Conservation (phyloP, 2,888 invertebrate species). For the Sipha maydis region DNA sequence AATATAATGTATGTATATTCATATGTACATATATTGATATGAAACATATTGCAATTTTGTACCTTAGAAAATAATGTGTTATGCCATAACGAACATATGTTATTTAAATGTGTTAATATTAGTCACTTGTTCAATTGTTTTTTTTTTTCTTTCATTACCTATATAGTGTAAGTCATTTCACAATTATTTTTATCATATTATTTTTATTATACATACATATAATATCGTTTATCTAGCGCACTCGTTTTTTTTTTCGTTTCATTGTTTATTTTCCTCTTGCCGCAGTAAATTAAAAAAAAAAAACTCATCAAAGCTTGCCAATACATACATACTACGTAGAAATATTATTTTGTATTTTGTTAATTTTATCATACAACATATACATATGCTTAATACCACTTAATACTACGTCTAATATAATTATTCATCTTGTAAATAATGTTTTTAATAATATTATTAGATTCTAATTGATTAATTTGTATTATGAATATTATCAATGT, state of each 20-base stretch:
- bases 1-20: slow-evolving; percentile 11
- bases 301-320: slow-evolving; percentile 49
- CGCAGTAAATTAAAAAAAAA: neutral
- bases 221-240: slow-evolving; percentile 26
- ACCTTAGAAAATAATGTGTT: slow-evolving; percentile 59
- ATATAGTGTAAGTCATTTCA: slow-evolving; percentile 48
- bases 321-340: slow-evolving; percentile 4
- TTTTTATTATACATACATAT: neutral
- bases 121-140: slow-evolving; percentile 56
- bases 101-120: slow-evolving; percentile 59
- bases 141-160: neutral
- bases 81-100: slow-evolving; percentile 59
- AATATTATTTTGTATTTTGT: slow-evolving; percentile 10
- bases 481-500: slow-evolving; percentile 46
- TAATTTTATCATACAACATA: neutral
- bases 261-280: slow-evolving; percentile 34
- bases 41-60: slow-evolving; percentile 38
- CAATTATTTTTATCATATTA: neutral
- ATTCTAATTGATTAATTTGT: slow-evolving; percentile 38
- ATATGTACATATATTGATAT: slow-evolving; percentile 5
- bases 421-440: slow-evolving; percentile 54
- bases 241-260: neutral
- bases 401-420: slow-evolving; percentile 1
- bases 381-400: neutral
- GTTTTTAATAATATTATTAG: slow-evolving; percentile 24